phyloP scores from a whole-genome alignment of 2,797 vertebrate genomes.

The Dendrocincla fuliginosa region DNA sequence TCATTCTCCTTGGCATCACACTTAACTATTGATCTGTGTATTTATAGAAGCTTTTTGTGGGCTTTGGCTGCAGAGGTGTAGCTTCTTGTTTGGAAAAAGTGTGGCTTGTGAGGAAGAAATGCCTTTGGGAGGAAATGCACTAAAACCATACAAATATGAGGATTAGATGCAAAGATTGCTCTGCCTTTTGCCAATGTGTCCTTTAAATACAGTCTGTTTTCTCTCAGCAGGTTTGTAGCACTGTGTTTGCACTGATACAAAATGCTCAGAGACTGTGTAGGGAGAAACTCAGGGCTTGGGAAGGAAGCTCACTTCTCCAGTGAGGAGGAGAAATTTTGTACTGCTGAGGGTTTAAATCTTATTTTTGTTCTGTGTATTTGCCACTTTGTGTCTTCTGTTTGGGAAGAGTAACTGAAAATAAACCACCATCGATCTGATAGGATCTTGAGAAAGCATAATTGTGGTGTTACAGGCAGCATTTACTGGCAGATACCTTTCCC shows the following conservation, averaged over 20 bases:
- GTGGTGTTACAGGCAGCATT: neutral
- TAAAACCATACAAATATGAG: neutral
- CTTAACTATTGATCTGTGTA: constrained; percentile 60
- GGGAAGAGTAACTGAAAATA: constrained; percentile 1
- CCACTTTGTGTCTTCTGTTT: neutral
- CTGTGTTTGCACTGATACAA: neutral
- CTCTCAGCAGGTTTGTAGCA: neutral
- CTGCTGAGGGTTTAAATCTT: neutral
- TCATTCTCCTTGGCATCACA: constrained; percentile 55
- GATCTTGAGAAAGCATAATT: neutral
- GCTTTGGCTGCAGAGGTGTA: constrained; percentile 13
- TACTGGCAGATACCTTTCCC: neutral
- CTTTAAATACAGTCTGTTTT: neutral
- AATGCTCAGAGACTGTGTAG: neutral
- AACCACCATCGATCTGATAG: rapidly evolving
- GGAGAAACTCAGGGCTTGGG: neutral
- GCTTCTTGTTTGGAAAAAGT: neutral
- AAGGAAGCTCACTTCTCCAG: neutral
- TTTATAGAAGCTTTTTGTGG: constrained; percentile 30
- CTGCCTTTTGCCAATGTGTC: neutral
- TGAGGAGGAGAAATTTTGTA: neutral
- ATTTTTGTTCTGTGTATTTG: neutral
- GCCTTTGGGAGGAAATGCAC: neutral
- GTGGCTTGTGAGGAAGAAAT: neutral
- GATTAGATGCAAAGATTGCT: neutral